phyloP scores from a whole-genome alignment of 2,888 invertebrate genomes.

The Conistra vaccinii region DNA sequence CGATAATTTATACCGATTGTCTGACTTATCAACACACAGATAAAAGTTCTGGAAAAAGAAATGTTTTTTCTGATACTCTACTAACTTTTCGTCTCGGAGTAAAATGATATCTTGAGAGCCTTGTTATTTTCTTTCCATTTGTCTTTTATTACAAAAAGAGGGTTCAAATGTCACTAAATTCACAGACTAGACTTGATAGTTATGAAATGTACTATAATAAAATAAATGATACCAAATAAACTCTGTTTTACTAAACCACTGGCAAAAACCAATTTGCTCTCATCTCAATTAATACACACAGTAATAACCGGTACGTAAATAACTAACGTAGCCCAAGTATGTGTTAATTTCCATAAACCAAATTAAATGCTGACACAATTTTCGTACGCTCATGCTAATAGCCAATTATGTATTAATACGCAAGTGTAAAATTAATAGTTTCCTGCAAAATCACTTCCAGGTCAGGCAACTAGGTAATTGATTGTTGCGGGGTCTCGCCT shows the following conservation, averaged over 20 bases:
- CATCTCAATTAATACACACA: neutral
- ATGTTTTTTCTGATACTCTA: constrained; percentile 23
- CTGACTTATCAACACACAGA: constrained; percentile 7
- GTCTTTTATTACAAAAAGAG: constrained; percentile 19
- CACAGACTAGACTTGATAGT: neutral
- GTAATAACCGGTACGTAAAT: neutral
- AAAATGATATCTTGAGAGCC: constrained; percentile 37
- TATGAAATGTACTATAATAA: neutral
- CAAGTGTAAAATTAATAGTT: constrained; percentile 34
- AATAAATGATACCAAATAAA: constrained; percentile 1
- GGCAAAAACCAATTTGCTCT: neutral
- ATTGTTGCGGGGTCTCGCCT: neutral
- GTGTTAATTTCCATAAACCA: neutral
- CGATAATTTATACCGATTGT: constrained; percentile 6
- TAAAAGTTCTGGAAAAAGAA: constrained; percentile 20
- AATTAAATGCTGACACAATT: neutral
- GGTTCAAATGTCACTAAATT: constrained; percentile 5
- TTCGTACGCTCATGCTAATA: neutral
- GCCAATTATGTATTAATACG: constrained; percentile 2
- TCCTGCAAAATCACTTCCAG: constrained; percentile 41
- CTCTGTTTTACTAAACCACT: neutral
- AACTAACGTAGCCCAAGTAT: neutral
- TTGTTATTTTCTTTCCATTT: constrained; percentile 48
- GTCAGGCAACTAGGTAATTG: constrained; percentile 39
- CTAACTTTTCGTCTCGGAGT: constrained; percentile 38